Evolutionary conservation across 1,140 invertebrate genomes (phyloP), one percentile per base, ranked within the genome.

Genomic region (Drosophila punjabiensis): DNA sequence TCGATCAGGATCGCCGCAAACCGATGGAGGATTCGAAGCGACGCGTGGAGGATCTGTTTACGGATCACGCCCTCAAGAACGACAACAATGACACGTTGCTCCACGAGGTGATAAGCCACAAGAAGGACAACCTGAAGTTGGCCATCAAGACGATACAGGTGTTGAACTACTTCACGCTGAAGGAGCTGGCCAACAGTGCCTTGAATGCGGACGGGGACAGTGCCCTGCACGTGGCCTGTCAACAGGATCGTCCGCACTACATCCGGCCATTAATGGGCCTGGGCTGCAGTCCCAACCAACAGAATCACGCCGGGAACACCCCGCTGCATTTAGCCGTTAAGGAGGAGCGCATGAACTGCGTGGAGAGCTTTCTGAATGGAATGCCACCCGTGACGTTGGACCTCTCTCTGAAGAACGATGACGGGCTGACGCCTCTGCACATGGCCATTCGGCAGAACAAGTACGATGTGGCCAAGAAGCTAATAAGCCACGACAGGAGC

Each of bases 401-500:
- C 66, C 75, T 94, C 5, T 80, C 93, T 47, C 60, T 91, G 1
- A 86, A 82, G 35, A 94, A 94, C 78, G 89, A 93, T 61, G 92
- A 94, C 35, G 94, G 95, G 0, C 91, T 94, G 81, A 94, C 94
- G 24, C 83, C 95, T 3, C 70, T 95, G 8, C 94, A 94, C 70
- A 81, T 94, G 41, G 95, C 95, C 20, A 86, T 93, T 6, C 88
- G 94, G 67, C 93, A 93, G 65, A 94, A 94, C 2, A 94, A 94
- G 10, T 81, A 93, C 41, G 69, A 93, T 13, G 93, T 94, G 41
- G 87, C 95, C 13, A 84, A 93, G 43, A 83, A 94, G 30, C 83
- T 95, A 2, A 85, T 94, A 16, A 79, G 93, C 71, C 85, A 93
- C 20, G 94, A 94, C 28, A 59, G 76, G 28, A 94, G 92, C 20